Conservation (phyloP, 2,113 vertebrate genomes). For the Platysteira castanea region DNA sequence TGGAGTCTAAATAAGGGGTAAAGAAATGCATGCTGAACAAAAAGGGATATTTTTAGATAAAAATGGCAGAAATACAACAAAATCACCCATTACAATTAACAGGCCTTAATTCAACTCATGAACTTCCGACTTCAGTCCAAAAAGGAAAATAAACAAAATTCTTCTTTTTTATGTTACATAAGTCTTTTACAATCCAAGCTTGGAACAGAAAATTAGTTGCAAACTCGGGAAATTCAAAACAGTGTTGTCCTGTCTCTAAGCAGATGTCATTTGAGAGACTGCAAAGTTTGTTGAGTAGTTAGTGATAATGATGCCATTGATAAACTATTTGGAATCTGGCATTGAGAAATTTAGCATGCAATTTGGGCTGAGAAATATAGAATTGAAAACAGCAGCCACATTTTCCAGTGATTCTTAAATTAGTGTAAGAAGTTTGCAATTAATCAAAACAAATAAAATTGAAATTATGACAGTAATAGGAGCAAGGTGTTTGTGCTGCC, state of each 20-base stretch:
- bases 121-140: not conserved
- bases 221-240: not conserved
- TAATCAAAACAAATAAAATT: not conserved
- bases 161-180: not conserved
- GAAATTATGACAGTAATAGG: not conserved
- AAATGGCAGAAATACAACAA: not conserved
- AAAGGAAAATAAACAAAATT: not conserved
- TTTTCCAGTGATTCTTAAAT: not conserved
- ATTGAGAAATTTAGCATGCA: not conserved
- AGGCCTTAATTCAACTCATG: not conserved
- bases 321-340: constrained; percentile 18
- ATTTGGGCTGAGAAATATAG: not conserved
- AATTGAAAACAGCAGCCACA: not conserved
- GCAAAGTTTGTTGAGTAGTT: not conserved
- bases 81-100: not conserved
- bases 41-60: not conserved
- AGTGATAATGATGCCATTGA: not conserved
- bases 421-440: not conserved
- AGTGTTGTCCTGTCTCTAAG: not conserved
- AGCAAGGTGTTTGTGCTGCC: not conserved
- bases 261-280: not conserved
- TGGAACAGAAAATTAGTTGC: not conserved
- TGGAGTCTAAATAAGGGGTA: not conserved
- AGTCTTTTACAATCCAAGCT: not conserved
- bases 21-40: not conserved